Evolutionary conservation across 53 echinoderm and acorn worm genomes (phyloP).

Genomic region (Temnopleurus reevesii): DNA sequence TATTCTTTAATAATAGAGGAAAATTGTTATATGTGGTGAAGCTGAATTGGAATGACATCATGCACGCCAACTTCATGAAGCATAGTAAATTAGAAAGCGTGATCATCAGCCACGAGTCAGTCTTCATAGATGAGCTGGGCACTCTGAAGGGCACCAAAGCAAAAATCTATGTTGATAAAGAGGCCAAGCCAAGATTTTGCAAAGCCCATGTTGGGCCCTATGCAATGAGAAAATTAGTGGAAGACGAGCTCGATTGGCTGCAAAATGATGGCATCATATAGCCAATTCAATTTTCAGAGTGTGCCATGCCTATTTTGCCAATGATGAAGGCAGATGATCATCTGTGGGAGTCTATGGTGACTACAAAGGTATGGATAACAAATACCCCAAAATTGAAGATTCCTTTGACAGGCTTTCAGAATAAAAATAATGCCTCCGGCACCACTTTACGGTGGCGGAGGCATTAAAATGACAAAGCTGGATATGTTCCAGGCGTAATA

Average conservation of each 20-base stretch:
- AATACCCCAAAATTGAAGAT: conserved; percentile 64
- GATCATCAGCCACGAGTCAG: neutral
- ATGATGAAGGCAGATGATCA: conserved; percentile 39
- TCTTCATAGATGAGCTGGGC: conserved; percentile 2
- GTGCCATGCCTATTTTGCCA: conserved; percentile 53
- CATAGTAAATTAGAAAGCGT: neutral
- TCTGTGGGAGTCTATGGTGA: conserved; percentile 65
- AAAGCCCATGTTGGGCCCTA: conserved; percentile 53
- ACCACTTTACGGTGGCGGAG: no score
- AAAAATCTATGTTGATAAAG: no score
- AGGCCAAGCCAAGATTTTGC: no score
- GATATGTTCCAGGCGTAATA: conserved; percentile 74
- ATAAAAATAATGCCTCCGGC: no score
- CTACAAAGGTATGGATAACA: conserved; percentile 58
- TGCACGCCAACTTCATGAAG: neutral
- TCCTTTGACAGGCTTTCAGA: conserved; percentile 62
- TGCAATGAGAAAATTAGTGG: conserved; percentile 47
- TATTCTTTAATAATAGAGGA: no score
- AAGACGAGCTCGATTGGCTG: conserved; percentile 57
- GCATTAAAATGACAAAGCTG: conserved; percentile 62
- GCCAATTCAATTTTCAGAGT: conserved; percentile 42
- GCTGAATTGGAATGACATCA: neutral
- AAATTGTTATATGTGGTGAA: no score
- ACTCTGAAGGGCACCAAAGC: neutral
- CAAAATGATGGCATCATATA: conserved; percentile 37